Conservation (phyloP, 2,888 invertebrate genomes). For the Helleia helle region DNA sequence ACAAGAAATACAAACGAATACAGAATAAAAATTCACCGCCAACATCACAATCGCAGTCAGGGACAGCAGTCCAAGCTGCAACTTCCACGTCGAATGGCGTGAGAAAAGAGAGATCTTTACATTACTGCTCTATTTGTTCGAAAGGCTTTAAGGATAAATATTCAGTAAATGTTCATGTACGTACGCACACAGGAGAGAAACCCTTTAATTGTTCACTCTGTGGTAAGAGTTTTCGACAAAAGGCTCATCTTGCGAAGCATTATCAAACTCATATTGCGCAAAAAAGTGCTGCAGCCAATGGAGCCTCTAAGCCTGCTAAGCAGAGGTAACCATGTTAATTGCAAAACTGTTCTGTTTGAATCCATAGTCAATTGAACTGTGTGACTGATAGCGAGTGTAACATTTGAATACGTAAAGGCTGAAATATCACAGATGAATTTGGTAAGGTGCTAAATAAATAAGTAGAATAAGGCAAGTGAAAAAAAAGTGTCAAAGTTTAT, state of each 20-base stretch:
- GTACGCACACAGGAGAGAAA: constrained; percentile 98
- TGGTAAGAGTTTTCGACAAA: constrained; percentile 93
- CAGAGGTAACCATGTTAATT: constrained; percentile 54
- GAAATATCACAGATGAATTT: constrained; percentile 68
- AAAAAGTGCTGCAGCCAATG: constrained; percentile 81
- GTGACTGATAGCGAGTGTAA: constrained; percentile 48
- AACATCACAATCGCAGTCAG: constrained; percentile 45
- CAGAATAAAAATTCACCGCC: constrained; percentile 66
- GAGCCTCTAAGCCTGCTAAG: constrained; percentile 72
- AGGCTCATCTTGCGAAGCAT: constrained; percentile 93
- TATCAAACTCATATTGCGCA: constrained; percentile 94
- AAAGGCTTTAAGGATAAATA: constrained; percentile 97
- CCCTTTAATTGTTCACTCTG: constrained; percentile 96
- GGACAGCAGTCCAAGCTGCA: constrained; percentile 59
- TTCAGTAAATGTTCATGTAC: constrained; percentile 97
- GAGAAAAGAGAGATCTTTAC: constrained; percentile 88
- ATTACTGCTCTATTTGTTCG: constrained; percentile 94
- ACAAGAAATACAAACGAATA: constrained; percentile 82
- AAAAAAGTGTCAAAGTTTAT: constrained; percentile 39
- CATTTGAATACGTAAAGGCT: constrained; percentile 60
- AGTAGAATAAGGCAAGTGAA: constrained; percentile 53
- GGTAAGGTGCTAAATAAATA: constrained; percentile 69
- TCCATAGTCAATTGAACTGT: constrained; percentile 59
- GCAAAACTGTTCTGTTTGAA: constrained; percentile 23
- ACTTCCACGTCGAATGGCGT: constrained; percentile 81